phyloP scores from a whole-genome alignment of 2,113 vertebrate species.

The Entosphenus tridentatus region DNA sequence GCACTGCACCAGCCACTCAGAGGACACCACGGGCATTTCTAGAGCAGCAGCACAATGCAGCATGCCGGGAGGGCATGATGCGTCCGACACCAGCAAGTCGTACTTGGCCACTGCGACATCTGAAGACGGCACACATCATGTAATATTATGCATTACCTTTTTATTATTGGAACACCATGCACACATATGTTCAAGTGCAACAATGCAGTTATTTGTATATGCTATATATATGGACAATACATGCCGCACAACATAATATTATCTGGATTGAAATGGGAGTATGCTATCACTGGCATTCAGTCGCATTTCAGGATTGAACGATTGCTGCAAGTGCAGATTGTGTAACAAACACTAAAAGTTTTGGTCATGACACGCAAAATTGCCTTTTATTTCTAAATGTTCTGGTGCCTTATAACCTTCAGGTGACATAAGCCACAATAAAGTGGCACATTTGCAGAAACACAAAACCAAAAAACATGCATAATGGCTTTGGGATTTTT shows the following conservation, averaged over 20 bases:
- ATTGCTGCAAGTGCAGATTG: too few species aligned
- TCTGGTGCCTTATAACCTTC: too few species aligned
- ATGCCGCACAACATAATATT: not conserved
- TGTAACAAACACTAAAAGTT: too few species aligned
- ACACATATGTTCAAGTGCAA: not conserved
- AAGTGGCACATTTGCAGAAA: too few species aligned
- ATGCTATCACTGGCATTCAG: too few species aligned
- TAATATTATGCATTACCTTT: conserved; percentile 9
- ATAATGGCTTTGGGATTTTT: too few species aligned
- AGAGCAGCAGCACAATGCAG: conserved; percentile 38
- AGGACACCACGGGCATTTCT: conserved; percentile 48
- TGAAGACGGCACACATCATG: conserved; percentile 18
- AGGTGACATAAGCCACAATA: too few species aligned
- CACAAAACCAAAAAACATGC: too few species aligned
- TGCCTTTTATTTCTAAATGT: too few species aligned
- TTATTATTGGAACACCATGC: too few species aligned
- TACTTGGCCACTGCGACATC: conserved; percentile 48
- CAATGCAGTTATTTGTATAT: not conserved
- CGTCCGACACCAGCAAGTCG: conserved; percentile 55
- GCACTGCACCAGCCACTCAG: conserved; percentile 86
- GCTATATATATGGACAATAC: not conserved
- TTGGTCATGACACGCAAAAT: too few species aligned
- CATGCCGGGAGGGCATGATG: conserved; percentile 34
- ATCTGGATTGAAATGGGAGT: not conserved
- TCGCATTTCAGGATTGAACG: too few species aligned